Base-by-base conservation (phyloP, 2,888 invertebrate species). In the Drosophila subquinaria region DNA sequence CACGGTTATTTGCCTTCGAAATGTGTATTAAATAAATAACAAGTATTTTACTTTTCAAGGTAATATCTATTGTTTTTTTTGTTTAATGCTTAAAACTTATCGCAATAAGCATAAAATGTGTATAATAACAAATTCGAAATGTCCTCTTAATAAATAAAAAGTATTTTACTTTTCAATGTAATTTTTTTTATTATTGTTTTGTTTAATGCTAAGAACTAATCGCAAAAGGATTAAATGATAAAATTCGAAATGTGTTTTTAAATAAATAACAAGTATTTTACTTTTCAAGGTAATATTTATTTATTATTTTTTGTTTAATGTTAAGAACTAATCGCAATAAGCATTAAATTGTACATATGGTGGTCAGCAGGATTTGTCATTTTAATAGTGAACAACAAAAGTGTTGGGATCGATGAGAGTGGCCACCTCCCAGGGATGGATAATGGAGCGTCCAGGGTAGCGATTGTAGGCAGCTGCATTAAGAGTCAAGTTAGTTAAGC, bases 401-500 rank as follows among this genome's bases (percentile, higher is more conserved):
- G 83, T 83, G 67, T 88, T 81, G 23, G 88, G 86, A 63, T 87
- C 86, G 48, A 87, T 77, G 27, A 86, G 36, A 0, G 56, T 51
- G 55, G 83, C 86, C 38, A 83, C 74, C 64, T 87, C 86, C 74
- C 64, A 69, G 6, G 86, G 88, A 61, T 87, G 69, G 4, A 86
- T 76, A 11, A 78, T 23, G 0, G 86, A 87, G 6, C 30, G 73
- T 35, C 86, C 86, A 8, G 86, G 86, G 38, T 67, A 57, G 40
- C 75, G 83, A 38, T 88, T 88, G 62, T 88, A 87, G 56, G 88
- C 78, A 63, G 76, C 86, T 87, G 64, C 6, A 62, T 6, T 17
- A 3, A 17, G 6, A 66, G 33, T 0, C 2, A 20, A 20, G 35
- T 33, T n/a, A 42, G 36, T 40, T 35, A 2, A 2, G 20, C 20